A percentile compares a stretch with the other conserved stretches of the same genome.
Evolutionary conservation across 2,797 vertebrate species (phyloP).

Genomic region (Crocodylus rhombifer): DNA sequence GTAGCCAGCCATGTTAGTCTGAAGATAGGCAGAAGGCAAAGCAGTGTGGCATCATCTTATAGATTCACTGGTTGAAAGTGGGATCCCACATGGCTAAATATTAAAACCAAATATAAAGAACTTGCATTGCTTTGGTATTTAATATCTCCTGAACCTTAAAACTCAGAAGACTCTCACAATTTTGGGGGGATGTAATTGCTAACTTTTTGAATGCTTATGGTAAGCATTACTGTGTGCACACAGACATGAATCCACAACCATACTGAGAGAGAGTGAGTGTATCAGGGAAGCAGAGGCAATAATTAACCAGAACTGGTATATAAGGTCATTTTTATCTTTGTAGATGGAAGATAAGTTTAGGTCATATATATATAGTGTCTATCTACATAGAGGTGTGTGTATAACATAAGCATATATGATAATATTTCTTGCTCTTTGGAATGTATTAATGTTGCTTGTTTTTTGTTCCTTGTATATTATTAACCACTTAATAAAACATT

Average conservation of each 20-base stretch:
- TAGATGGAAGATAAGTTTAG: background rate
- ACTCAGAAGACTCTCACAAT: background rate
- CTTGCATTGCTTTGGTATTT: too few species aligned
- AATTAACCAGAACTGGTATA: background rate
- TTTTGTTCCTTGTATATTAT: background rate
- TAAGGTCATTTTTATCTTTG: background rate
- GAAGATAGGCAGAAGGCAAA: too few species aligned
- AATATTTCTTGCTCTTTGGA: background rate
- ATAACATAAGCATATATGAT: background rate
- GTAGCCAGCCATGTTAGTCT: too few species aligned
- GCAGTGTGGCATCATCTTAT: too few species aligned
- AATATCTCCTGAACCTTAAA: too few species aligned
- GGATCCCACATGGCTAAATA: too few species aligned
- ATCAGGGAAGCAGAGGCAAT: background rate
- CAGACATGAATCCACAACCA: background rate
- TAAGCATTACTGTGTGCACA: background rate
- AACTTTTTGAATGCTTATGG: background rate
- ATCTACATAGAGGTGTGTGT: background rate
- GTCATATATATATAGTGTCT: fast-evolving
- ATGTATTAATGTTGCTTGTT: background rate
- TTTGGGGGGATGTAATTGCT: background rate
- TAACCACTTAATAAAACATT: background rate
- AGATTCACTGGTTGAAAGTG: too few species aligned
- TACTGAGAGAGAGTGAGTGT: background rate
- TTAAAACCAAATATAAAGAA: too few species aligned